A percentile compares a stretch with the other conserved stretches of the same genome.
phyloP scores from a whole-genome alignment of 2,888 invertebrate species.

The Ectemnius lituratus region DNA sequence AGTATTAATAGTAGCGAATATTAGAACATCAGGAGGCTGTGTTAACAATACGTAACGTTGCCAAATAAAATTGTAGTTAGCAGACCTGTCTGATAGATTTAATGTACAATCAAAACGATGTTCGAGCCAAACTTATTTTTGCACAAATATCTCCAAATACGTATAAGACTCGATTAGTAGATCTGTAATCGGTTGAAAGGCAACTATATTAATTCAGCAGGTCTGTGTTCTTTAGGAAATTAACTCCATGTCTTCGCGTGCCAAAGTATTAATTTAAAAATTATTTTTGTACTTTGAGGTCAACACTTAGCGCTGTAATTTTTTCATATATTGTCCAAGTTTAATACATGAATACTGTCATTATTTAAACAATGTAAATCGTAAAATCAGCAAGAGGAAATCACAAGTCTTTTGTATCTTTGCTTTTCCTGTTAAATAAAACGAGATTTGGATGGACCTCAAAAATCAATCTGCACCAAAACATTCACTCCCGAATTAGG shows the following conservation, averaged over 20 bases:
- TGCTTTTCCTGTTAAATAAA: constrained; percentile 69
- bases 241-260: constrained; percentile 38
- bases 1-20: constrained; percentile 22
- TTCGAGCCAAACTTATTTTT: constrained; percentile 13
- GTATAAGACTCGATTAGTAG: not conserved
- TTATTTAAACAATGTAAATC: constrained; percentile 16
- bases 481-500: too few species aligned
- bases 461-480: not conserved
- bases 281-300: constrained; percentile 36
- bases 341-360: too few species aligned
- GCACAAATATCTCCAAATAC: constrained; percentile 4
- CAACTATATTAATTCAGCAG: not conserved
- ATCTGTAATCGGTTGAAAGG: not conserved
- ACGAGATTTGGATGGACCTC: constrained; percentile 58
- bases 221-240: constrained; percentile 9
- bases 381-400: constrained; percentile 43
- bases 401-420: constrained; percentile 67
- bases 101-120: constrained; percentile 12
- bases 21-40: constrained; percentile 49
- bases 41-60: constrained; percentile 51
- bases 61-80: constrained; percentile 14
- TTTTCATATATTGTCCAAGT: too few species aligned
- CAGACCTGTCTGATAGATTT: not conserved
- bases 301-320: constrained; percentile 19
- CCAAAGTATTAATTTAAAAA: constrained; percentile 30